These are phyloP conservation scores for Neelides folsomi DNA, from an alignment of 2,888 invertebrate species.

Conservation along the genomic window DNA sequence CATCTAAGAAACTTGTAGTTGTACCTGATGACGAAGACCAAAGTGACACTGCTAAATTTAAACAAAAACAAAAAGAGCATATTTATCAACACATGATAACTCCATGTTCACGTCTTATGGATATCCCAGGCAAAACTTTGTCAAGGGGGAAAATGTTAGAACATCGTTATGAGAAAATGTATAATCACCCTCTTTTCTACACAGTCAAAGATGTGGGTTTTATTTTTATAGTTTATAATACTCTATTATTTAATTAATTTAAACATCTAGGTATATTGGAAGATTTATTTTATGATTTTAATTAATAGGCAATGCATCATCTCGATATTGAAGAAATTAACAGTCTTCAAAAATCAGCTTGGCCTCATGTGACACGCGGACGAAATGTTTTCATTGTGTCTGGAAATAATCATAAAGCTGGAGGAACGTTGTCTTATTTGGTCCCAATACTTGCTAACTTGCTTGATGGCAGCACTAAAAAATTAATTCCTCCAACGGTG, in stretches of 20 bases:
- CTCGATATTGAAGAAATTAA: conserved; percentile 6
- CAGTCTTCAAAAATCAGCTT: conserved; percentile 8
- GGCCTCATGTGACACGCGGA: conserved; percentile 9
- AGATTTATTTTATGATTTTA: not conserved
- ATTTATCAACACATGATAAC: no score
- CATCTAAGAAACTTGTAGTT: not conserved
- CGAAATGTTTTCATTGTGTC: conserved; percentile 8
- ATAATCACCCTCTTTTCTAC: conserved; percentile 5
- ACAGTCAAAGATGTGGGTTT: conserved; percentile 6
- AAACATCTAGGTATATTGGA: not conserved
- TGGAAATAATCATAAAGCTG: not conserved
- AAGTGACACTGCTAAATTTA: not conserved
- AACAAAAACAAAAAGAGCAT: no score
- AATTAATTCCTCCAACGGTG: no score
- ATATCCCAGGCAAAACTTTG: conserved; percentile 10
- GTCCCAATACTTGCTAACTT: conserved; percentile 10
- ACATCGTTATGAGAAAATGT: conserved; percentile 1
- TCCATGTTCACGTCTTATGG: conserved; percentile 2
- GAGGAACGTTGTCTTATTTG: conserved; percentile 15
- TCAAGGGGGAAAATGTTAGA: conserved; percentile 4
- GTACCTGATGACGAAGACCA: no score
- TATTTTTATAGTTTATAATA: not conserved
- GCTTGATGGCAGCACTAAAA: not conserved
- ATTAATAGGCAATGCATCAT: conserved; percentile 1
- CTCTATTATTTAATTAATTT: not conserved